Conservation (phyloP, 2,797 vertebrate genomes). For the Ctenopoma multispine region DNA sequence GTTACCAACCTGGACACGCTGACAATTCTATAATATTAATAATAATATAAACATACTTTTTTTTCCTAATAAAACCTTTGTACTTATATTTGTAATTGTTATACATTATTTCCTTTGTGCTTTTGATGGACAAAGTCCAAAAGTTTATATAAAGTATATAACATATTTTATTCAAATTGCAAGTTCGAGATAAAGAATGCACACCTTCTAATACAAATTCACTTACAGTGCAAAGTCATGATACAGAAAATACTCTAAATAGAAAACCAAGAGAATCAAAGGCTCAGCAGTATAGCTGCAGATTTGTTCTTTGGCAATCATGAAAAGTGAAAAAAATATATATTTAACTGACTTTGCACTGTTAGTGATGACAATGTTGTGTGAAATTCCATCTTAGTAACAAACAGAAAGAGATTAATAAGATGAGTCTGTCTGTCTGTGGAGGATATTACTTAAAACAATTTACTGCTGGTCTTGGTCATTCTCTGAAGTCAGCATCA, state of each 20-base stretch:
- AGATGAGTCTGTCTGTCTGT: neutral
- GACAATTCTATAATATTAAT: neutral
- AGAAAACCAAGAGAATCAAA: neutral
- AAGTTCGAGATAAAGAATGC: no score
- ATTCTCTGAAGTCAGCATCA: constrained; percentile 67
- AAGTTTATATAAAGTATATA: no score
- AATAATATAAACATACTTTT: no score
- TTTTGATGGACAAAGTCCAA: neutral
- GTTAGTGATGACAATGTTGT: neutral
- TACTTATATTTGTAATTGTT: neutral
- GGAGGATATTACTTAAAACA: constrained; percentile 18
- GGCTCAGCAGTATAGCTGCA: accelerated
- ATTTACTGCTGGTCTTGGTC: constrained; percentile 44
- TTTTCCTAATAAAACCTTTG: neutral
- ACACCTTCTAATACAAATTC: no score
- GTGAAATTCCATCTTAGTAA: neutral
- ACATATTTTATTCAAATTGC: no score
- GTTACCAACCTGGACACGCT: constrained; percentile 6
- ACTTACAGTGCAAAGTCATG: neutral
- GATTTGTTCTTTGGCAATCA: neutral
- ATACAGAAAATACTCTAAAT: neutral
- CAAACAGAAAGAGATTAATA: neutral
- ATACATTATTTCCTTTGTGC: neutral
- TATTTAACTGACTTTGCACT: neutral
- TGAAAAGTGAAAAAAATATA: neutral